Conservation (phyloP, 1,140 invertebrate genomes). For the Cotesia glomerata region DNA sequence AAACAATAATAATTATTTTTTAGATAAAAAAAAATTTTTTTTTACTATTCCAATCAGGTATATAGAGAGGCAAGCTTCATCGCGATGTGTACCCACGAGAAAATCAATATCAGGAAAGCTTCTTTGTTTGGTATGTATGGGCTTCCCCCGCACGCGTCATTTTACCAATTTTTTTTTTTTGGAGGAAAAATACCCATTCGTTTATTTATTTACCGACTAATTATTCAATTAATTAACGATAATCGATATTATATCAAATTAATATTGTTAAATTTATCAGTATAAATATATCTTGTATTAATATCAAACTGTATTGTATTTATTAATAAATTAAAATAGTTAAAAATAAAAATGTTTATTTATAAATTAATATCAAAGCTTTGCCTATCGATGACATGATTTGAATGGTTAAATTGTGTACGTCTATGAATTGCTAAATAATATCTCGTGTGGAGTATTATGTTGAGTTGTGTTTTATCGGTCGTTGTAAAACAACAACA, state of each 20-base stretch:
- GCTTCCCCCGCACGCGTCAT: constrained; percentile 25
- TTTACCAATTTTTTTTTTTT: constrained; percentile 15
- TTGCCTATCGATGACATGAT: too few species aligned
- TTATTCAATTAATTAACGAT: background rate
- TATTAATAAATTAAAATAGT: too few species aligned
- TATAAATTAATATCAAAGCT: too few species aligned
- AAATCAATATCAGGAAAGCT: constrained; percentile 56
- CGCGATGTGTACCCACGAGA: constrained; percentile 42
- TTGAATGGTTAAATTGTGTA: too few species aligned
- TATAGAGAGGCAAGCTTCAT: constrained; percentile 29
- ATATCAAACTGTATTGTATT: background rate
- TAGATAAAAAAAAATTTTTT: background rate
- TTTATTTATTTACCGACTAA: background rate
- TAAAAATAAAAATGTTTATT: too few species aligned
- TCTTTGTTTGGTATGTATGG: constrained; percentile 46
- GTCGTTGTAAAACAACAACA: too few species aligned
- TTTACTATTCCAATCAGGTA: constrained; percentile 4
- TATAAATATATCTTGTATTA: background rate
- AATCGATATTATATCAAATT: too few species aligned
- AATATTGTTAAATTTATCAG: background rate
- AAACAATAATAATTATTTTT: background rate
- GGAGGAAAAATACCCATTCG: constrained; percentile 27
- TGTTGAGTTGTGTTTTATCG: too few species aligned
- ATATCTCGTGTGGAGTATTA: too few species aligned
- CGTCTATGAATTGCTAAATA: too few species aligned